Percentiles rank a stretch among this genome's conserved stretches.
Evolutionary conservation across 2,888 invertebrate species (phyloP).

Genomic region (Galeopsomyia nigrocyanea): DNA sequence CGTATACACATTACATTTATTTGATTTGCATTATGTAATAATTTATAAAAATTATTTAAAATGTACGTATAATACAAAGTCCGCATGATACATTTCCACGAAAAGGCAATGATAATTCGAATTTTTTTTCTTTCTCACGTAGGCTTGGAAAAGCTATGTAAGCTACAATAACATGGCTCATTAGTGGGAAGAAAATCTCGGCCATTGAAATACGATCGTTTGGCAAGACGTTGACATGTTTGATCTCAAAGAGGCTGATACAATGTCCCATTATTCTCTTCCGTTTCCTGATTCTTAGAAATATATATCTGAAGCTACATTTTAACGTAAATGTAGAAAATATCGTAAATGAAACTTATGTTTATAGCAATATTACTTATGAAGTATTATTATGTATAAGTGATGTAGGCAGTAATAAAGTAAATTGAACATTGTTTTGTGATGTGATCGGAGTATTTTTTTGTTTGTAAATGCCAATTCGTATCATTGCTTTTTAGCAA

Average conservation of each 20-base stretch:
- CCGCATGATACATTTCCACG: constrained; percentile 40
- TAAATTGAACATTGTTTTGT: constrained; percentile 9
- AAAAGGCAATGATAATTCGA: constrained; percentile 26
- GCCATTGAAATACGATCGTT: constrained; percentile 40
- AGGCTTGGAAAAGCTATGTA: constrained; percentile 48
- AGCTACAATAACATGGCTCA: constrained; percentile 50
- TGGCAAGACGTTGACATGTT: constrained; percentile 57
- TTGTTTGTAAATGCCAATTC: not conserved
- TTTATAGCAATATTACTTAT: constrained; percentile 31
- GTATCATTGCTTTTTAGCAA: constrained; percentile 11
- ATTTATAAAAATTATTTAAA: constrained; percentile 45
- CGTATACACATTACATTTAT: constrained; percentile 42
- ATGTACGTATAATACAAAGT: constrained; percentile 46
- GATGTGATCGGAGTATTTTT: not conserved
- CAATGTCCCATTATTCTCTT: constrained; percentile 54
- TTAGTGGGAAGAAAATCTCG: constrained; percentile 57
- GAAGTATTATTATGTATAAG: constrained; percentile 26
- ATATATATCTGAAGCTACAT: constrained; percentile 43
- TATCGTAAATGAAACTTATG: constrained; percentile 37
- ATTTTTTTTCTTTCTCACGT: constrained; percentile 5
- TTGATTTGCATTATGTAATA: constrained; percentile 46
- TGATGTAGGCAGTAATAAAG: constrained; percentile 10
- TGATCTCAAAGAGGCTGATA: constrained; percentile 54
- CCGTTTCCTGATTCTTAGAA: constrained; percentile 51
- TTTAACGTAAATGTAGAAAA: constrained; percentile 26